A percentile compares a stretch with the other conserved stretches of the same genome.
Conservation (phyloP, 2,113 vertebrate genomes). For the Istiophorus platypterus region DNA sequence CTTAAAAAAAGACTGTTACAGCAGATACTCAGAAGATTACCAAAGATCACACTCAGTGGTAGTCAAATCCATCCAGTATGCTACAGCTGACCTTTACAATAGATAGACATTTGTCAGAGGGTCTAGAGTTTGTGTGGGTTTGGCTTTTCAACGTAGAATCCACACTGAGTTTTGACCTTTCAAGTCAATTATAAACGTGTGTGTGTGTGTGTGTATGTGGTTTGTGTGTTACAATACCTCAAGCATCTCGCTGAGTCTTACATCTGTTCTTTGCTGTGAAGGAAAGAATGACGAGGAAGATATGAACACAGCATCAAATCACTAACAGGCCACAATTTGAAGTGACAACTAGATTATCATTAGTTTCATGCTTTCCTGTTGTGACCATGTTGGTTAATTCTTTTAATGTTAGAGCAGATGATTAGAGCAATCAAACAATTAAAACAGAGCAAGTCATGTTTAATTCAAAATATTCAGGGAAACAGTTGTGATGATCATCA, state of each 20-base stretch:
- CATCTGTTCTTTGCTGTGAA: slow-evolving; percentile 98
- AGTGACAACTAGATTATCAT: background rate
- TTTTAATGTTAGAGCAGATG: slow-evolving; percentile 8
- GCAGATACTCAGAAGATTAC: background rate
- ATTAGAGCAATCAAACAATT: slow-evolving; percentile 1
- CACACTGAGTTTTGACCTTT: slow-evolving; percentile 55
- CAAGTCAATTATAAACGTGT: slow-evolving; percentile 29
- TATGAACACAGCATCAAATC: slow-evolving; percentile 12
- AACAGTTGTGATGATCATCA: background rate
- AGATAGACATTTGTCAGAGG: slow-evolving; percentile 7
- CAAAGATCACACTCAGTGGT: background rate
- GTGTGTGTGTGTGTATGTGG: background rate
- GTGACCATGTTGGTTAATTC: background rate
- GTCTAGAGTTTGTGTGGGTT: slow-evolving; percentile 36
- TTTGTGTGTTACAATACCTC: slow-evolving; percentile 85
- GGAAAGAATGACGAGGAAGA: slow-evolving; percentile 41
- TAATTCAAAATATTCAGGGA: slow-evolving; percentile 12
- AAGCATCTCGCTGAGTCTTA: slow-evolving; percentile 97
- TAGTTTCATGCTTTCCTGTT: background rate
- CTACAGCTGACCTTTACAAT: slow-evolving; percentile 40
- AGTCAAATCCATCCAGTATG: slow-evolving; percentile 10
- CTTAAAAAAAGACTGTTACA: slow-evolving; percentile 3
- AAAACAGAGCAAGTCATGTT: slow-evolving; percentile 7
- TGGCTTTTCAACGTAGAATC: slow-evolving; percentile 27
- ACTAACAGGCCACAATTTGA: slow-evolving; percentile 5